Conservation (phyloP, 2,113 vertebrate genomes). For the Nannobrachium achirus region DNA sequence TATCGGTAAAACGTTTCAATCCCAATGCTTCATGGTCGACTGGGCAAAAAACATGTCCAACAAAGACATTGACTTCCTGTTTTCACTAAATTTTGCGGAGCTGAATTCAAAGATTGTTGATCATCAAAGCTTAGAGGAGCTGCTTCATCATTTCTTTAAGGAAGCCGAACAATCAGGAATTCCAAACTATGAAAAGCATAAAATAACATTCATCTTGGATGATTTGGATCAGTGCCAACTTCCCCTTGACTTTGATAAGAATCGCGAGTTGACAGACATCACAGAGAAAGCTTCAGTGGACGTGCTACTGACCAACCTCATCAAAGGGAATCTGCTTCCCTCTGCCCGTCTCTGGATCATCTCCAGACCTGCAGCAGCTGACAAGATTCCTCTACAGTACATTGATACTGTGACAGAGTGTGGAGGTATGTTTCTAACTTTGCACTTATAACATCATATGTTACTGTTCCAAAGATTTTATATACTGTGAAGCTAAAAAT, state of each 20-base stretch:
- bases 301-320: constrained; percentile 39
- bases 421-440: constrained; percentile 34
- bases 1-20: no score
- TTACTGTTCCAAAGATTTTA: background rate
- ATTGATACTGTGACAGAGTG: constrained; percentile 33
- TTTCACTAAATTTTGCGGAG: no score
- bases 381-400: constrained; percentile 33
- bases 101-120: no score
- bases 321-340: constrained; percentile 35
- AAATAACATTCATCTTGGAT: background rate
- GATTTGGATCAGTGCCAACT: background rate
- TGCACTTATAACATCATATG: background rate
- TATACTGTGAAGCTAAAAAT: background rate
- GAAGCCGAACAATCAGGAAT: rapidly evolving
- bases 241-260: background rate
- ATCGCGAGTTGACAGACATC: background rate
- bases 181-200: background rate
- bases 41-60: no score
- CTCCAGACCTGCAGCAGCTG: constrained; percentile 26
- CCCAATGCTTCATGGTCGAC: no score
- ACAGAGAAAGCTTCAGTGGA: background rate
- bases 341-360: constrained; percentile 43
- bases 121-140: constrained; percentile 22
- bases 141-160: background rate
- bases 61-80: no score